phyloP scores from a whole-genome alignment of 1,140 invertebrate genomes.

The Pogonus chalceus region DNA sequence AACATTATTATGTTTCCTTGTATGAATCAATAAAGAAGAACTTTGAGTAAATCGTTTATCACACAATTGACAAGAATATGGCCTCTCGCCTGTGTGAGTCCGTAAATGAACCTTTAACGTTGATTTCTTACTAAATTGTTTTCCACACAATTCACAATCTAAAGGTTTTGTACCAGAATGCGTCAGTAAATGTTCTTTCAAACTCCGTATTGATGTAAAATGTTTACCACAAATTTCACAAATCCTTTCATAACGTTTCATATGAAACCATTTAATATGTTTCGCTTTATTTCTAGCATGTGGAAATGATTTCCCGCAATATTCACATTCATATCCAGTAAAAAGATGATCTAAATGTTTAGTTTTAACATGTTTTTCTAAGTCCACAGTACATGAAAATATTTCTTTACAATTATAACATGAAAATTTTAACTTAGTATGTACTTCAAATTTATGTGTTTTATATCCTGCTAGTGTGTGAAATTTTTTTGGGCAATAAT shows the following conservation, averaged over 20 bases:
- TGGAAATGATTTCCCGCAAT: neutral
- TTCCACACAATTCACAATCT: conserved; percentile 31
- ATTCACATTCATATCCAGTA: neutral
- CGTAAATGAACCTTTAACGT: conserved; percentile 39
- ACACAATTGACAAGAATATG: conserved; percentile 51
- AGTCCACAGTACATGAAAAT: conserved; percentile 11
- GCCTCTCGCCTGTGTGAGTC: conserved; percentile 58
- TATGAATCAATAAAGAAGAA: conserved; percentile 10
- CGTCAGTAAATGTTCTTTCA: conserved; percentile 16
- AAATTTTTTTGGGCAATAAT: neutral
- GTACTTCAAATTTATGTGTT: neutral
- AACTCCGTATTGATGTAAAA: conserved; percentile 19
- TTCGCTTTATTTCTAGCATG: neutral
- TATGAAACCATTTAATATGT: neutral
- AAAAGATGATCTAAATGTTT: conserved; percentile 4
- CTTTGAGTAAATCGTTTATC: conserved; percentile 34
- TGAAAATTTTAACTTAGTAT: conserved; percentile 1
- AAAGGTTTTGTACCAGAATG: conserved; percentile 31
- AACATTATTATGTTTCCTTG: conserved; percentile 37
- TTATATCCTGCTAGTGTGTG: neutral
- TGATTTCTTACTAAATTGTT: conserved; percentile 12
- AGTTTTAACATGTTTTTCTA: conserved; percentile 15
- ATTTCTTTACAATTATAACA: conserved; percentile 20
- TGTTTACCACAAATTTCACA: conserved; percentile 27
- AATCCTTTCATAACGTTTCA: conserved; percentile 8